These are phyloP conservation scores for Cottus gobio DNA, from an alignment of 2,113 vertebrate genomes.

Conservation along the genomic window DNA sequence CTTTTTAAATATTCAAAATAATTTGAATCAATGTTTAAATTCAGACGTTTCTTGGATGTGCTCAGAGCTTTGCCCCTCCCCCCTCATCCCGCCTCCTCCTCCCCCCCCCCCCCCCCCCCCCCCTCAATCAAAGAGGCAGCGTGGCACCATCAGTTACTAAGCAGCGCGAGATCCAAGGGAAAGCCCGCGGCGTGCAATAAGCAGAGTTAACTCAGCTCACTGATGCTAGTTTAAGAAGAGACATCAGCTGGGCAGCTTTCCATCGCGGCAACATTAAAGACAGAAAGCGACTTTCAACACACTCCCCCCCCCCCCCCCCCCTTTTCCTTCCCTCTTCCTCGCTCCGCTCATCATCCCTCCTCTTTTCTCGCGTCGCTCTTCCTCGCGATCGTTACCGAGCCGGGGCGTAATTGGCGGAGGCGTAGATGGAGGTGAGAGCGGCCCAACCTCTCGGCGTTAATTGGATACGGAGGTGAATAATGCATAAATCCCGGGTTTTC, in stretches of 20 bases:
- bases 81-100: too few relatives aligned
- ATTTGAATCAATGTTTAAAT: slow-evolving; percentile 10
- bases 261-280: slow-evolving; percentile 46
- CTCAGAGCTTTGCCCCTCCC: slow-evolving; percentile 8
- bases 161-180: slow-evolving; percentile 47
- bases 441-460: slow-evolving; percentile 71
- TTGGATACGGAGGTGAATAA: slow-evolving; percentile 82
- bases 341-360: background rate
- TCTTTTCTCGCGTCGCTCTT: slow-evolving; percentile 12
- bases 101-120: background rate
- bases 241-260: slow-evolving; percentile 54
- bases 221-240: slow-evolving; percentile 52
- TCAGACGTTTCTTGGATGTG: background rate
- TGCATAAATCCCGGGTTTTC: slow-evolving; percentile 79
- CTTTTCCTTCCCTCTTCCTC: slow-evolving; percentile 4
- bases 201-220: slow-evolving; percentile 42
- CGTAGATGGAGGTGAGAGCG: slow-evolving; percentile 63
- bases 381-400: slow-evolving; percentile 63
- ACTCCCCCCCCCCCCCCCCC: slow-evolving; percentile 15
- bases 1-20: background rate
- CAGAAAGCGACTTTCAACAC: background rate
- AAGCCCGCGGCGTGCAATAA: slow-evolving; percentile 54
- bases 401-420: slow-evolving; percentile 74
- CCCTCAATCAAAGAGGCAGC: slow-evolving; percentile 60
- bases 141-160: slow-evolving; percentile 44